These are phyloP conservation scores for Platichthys stellatus DNA, from an alignment of 2,113 vertebrate genomes.

Conservation along the genomic window DNA sequence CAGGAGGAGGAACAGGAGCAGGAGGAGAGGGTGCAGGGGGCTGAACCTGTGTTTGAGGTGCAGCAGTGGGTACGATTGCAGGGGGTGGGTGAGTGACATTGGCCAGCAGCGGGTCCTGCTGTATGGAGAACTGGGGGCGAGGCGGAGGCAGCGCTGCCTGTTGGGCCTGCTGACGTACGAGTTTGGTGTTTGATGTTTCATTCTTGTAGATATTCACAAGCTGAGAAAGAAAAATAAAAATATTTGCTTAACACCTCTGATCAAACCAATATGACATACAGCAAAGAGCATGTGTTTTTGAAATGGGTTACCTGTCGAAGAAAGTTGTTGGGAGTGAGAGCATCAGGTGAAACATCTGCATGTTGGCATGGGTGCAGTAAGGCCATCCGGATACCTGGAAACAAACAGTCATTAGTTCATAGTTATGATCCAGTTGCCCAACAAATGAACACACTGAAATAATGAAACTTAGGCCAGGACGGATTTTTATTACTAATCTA, in stretches of 20 bases:
- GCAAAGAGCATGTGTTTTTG: not conserved
- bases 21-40: conserved; percentile 15
- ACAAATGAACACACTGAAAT: too few species aligned
- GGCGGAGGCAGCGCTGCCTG: conserved; percentile 79
- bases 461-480: not conserved
- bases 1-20: not conserved
- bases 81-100: conserved; percentile 72
- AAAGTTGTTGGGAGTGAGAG: conserved; percentile 97
- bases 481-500: not conserved
- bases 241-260: not conserved
- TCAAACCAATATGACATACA: not conserved
- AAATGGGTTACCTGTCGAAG: conserved; percentile 89
- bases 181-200: conserved; percentile 94
- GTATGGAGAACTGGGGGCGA: conserved; percentile 85
- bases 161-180: conserved; percentile 76
- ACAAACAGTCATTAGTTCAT: not conserved
- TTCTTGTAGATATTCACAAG: conserved; percentile 99
- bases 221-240: conserved; percentile 66
- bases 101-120: conserved; percentile 90
- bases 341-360: conserved; percentile 96
- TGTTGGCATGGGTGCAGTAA: conserved; percentile 96
- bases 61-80: not conserved
- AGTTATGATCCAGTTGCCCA: not conserved
- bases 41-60: conserved; percentile 37
- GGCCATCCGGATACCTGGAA: conserved; percentile 91